phyloP scores from a whole-genome alignment of 2,797 vertebrate genomes.

The Sarcophilus harrisii region DNA sequence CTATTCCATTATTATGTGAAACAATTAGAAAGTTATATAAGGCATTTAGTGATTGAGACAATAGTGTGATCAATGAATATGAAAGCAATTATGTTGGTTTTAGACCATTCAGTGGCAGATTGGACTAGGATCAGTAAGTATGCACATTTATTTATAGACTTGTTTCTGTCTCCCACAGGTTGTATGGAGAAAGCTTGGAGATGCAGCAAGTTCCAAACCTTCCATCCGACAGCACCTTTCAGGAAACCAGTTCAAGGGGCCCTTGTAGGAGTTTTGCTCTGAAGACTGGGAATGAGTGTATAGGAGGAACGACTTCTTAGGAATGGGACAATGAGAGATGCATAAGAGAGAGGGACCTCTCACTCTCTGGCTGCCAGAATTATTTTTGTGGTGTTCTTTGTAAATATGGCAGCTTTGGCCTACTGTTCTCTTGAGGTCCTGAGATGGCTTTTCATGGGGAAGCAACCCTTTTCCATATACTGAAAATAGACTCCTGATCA shows the following conservation, averaged over 20 bases:
- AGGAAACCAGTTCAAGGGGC: conserved; percentile 98
- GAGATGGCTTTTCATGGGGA: not conserved
- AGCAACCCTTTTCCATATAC: not conserved
- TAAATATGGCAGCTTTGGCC: not conserved
- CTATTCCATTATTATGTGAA: not conserved
- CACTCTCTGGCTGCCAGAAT: not conserved
- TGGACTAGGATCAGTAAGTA: not conserved
- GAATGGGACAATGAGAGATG: not conserved
- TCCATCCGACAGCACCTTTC: conserved; percentile 97
- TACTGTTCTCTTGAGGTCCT: not conserved
- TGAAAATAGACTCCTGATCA: not conserved
- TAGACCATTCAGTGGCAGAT: fast-evolving
- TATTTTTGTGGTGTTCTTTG: conserved; percentile 2
- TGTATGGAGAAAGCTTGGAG: conserved; percentile 97
- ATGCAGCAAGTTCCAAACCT: conserved; percentile 95
- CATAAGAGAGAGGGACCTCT: not conserved
- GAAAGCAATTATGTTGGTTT: not conserved
- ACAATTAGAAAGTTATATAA: not conserved
- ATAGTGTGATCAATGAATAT: not conserved
- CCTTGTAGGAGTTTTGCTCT: conserved; percentile 86
- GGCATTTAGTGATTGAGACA: not conserved
- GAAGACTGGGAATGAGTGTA: conserved; percentile 40
- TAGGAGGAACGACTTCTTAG: not conserved
- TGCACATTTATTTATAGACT: conserved; percentile 13
- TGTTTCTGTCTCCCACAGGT: conserved; percentile 86